Percentiles rank a stretch among this genome's conserved stretches.
Conservation (phyloP, 2,113 vertebrate genomes). For the Suncus etruscus region DNA sequence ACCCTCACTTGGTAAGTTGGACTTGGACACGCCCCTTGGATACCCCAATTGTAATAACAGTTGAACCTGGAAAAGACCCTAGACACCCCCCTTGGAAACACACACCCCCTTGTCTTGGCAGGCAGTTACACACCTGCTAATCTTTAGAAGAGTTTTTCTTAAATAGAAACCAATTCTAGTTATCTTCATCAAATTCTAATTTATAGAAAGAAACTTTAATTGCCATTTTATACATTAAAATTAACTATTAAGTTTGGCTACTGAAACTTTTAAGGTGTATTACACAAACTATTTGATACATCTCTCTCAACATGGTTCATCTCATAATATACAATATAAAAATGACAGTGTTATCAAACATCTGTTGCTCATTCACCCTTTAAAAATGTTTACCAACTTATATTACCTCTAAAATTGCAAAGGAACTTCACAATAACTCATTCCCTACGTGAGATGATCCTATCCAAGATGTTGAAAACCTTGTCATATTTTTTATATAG, state of each 20-base stretch:
- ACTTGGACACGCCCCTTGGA: too few species aligned
- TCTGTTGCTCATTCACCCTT: background rate
- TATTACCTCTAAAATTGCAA: background rate
- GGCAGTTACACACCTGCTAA: background rate
- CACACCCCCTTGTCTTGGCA: too few species aligned
- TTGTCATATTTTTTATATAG: background rate
- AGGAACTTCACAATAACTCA: background rate
- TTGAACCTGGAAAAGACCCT: too few species aligned
- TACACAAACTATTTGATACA: background rate
- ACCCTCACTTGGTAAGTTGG: too few species aligned
- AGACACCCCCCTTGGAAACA: too few species aligned
- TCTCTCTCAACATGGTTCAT: slow-evolving; percentile 22
- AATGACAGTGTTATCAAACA: background rate
- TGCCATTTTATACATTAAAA: background rate
- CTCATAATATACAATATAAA: background rate
- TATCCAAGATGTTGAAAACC: background rate
- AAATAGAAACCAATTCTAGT: background rate
- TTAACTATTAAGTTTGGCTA: background rate
- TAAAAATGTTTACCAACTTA: background rate
- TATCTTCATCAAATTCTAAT: background rate
- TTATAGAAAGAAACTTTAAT: slow-evolving; percentile 3
- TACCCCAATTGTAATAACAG: too few species aligned
- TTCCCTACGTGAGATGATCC: background rate
- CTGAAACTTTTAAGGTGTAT: background rate
- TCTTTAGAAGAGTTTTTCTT: background rate